A percentile compares a stretch with the other conserved stretches of the same genome.
These are phyloP conservation scores for Microtus pennsylvanicus DNA, from an alignment of 2,113 vertebrate genomes.

Conservation along the genomic window DNA sequence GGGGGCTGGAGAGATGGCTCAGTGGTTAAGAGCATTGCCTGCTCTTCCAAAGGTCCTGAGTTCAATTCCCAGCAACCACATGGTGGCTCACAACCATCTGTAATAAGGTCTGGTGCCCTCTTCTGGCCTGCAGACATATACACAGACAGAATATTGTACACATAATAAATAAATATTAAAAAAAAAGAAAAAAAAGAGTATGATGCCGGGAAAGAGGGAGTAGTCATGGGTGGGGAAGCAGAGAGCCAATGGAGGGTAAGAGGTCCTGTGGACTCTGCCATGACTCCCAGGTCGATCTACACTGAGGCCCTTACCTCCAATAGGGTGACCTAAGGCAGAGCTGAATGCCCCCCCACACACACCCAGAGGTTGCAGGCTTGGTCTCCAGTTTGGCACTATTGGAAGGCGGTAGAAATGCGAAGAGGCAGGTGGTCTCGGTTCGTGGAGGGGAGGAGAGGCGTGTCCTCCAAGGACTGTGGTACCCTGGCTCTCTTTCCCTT, in stretches of 20 bases:
- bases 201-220: not conserved
- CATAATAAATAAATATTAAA: no score
- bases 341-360: not conserved
- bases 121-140: no score
- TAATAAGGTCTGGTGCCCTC: no score
- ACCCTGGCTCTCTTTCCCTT: not conserved
- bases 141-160: no score
- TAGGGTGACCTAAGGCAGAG: not conserved
- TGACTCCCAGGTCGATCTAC: no score
- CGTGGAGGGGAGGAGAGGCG: accelerated
- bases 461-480: not conserved
- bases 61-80: no score
- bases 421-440: not conserved
- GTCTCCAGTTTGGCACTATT: not conserved
- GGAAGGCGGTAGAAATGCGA: not conserved
- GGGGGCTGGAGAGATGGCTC: no score
- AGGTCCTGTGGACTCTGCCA: not conserved
- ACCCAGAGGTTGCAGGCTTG: not conserved
- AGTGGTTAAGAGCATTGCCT: no score
- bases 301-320: not conserved
- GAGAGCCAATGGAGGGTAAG: not conserved
- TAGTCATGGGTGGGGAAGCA: not conserved
- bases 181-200: no score
- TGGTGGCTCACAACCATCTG: no score
- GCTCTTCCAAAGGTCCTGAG: no score